Conservation (phyloP, 2,888 invertebrate genomes). For the Argyresthia albistria region DNA sequence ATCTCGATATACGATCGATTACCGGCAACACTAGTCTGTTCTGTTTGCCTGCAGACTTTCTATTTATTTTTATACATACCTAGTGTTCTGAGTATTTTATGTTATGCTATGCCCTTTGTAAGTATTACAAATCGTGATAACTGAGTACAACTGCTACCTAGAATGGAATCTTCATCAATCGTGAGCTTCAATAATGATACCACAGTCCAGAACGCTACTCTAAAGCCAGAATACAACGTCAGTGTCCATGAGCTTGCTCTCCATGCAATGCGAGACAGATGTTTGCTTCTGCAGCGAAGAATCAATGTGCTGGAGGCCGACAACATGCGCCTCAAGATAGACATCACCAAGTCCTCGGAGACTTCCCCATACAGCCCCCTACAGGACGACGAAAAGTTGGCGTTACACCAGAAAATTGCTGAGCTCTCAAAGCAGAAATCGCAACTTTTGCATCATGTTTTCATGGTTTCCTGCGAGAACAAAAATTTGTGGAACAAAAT, state of each 20-base stretch:
- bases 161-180: slow-evolving; percentile 60
- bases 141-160: not conserved
- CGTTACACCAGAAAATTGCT: slow-evolving; percentile 75
- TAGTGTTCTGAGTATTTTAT: too few relatives aligned
- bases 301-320: slow-evolving; percentile 81
- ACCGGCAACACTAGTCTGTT: too few relatives aligned
- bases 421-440: slow-evolving; percentile 82
- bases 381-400: slow-evolving; percentile 57
- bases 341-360: slow-evolving; percentile 36
- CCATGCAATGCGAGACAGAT: slow-evolving; percentile 87
- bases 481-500: slow-evolving; percentile 84
- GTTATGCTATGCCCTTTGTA: too few relatives aligned
- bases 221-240: slow-evolving; percentile 55
- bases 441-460: slow-evolving; percentile 82
- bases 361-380: slow-evolving; percentile 36
- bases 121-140: too few relatives aligned
- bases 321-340: slow-evolving; percentile 75
- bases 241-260: slow-evolving; percentile 82
- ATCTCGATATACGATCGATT: too few relatives aligned
- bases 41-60: too few relatives aligned
- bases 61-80: too few relatives aligned
- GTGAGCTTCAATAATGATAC: slow-evolving; percentile 64
- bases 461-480: slow-evolving; percentile 87
- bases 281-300: slow-evolving; percentile 81
- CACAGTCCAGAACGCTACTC: slow-evolving; percentile 44